phyloP scores from a whole-genome alignment of 2,888 invertebrate genomes.

The Agonopterix heracliana region DNA sequence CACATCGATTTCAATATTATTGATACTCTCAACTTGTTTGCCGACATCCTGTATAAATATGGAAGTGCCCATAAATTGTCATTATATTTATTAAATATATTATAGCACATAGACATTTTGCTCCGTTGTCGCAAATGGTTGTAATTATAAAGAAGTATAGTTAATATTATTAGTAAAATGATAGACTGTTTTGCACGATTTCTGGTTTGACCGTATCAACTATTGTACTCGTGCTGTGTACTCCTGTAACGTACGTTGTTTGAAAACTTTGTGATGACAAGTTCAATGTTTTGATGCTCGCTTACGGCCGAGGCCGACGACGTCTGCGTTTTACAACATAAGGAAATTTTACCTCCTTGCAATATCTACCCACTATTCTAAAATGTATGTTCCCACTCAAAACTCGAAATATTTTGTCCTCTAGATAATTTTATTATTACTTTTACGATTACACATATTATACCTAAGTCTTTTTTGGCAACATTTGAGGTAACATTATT shows the following conservation, averaged over 20 bases:
- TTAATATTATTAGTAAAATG: conserved; percentile 64
- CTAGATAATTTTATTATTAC: conserved; percentile 68
- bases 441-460: conserved; percentile 67
- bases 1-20: conserved; percentile 6
- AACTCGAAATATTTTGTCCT: conserved; percentile 67
- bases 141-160: conserved; percentile 64
- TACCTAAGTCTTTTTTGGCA: conserved; percentile 68
- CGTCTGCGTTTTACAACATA: conserved; percentile 27
- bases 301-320: conserved; percentile 11
- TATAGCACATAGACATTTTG: conserved; percentile 65
- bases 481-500: conserved; percentile 75
- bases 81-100: conserved; percentile 46
- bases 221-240: conserved; percentile 31
- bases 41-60: conserved; percentile 48
- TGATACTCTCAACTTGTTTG: conserved; percentile 32
- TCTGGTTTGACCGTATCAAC: conserved; percentile 46
- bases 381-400: conserved; percentile 52
- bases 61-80: conserved; percentile 54
- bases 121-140: conserved; percentile 72
- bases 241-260: conserved; percentile 25
- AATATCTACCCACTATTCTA: conserved; percentile 43
- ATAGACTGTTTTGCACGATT: conserved; percentile 72
- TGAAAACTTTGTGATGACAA: conserved; percentile 61
- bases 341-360: conserved; percentile 38
- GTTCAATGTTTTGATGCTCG: conserved; percentile 24